Evolutionary conservation across 2,888 invertebrate species (phyloP).

Genomic region (Pseudanteris insignis): DNA sequence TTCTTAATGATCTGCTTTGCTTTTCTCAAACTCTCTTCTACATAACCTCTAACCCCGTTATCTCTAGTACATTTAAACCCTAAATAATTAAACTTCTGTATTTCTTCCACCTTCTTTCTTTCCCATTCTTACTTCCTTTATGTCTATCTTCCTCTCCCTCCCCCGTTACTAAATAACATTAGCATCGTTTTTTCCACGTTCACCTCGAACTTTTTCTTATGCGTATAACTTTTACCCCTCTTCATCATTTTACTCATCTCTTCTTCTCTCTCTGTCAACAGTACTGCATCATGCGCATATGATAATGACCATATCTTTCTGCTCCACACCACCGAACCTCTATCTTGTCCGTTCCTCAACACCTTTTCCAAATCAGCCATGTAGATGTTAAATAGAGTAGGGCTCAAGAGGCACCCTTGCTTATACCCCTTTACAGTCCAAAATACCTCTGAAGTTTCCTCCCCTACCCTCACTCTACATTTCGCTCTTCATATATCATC

Average conservation of each 20-base stretch:
- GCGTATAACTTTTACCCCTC: background rate
- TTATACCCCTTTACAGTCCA: background rate
- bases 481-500: background rate
- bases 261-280: background rate
- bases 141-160: background rate
- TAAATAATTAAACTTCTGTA: constrained; percentile 2
- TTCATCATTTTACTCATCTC: background rate
- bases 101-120: background rate
- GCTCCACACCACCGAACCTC: background rate
- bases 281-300: constrained; percentile 1
- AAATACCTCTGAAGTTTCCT: background rate
- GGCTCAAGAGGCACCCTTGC: background rate
- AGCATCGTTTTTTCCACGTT: constrained; percentile 1
- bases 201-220: background rate
- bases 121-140: background rate
- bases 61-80: background rate
- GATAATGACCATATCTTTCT: background rate
- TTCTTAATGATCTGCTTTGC: background rate
- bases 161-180: background rate
- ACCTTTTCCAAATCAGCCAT: background rate
- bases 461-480: background rate
- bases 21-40: constrained; percentile 2
- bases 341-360: background rate
- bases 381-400: background rate
- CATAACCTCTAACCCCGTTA: background rate